Evolutionary conservation across 2,888 invertebrate species (phyloP), one percentile per base, ranked within the genome.

Genomic region (Dolichomitus sp.): DNA sequence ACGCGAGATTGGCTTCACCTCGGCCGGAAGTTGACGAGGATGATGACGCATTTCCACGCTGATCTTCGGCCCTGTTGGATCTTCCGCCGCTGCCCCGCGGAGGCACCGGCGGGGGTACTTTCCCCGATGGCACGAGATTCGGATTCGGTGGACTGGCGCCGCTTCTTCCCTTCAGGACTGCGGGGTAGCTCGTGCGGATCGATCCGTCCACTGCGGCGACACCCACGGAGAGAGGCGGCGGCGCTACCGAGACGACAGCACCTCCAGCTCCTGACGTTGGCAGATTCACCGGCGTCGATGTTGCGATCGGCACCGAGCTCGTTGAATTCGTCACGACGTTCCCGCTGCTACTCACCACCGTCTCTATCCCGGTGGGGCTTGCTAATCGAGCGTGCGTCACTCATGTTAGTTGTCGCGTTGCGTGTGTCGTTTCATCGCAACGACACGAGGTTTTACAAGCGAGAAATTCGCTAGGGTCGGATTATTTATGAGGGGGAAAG

Each of bases 71-170:
- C 42, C 76, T 80, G 27, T 70, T 81, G 17, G 75, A 82, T 84
- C 81, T 80, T 83, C 79, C 89, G 30, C 85, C 87, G 78, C 90
- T 90, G 78, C 97, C 97, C 89, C 98, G 95, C 4, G 98, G 98
- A 74, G 98, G 98, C 70, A 98, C 98, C 27, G 98, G 98, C 74
- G 98, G 98, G 54, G 98, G 98, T 52, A 98, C 96, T 94, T 97
- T 97, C 88, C 92, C 93, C 30, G 92, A 92, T 48, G 93, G 91
- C 30, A 93, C 90, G 76, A 96, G 95, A 94, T 97, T 97, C 72
- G 94, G 91, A 81, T 94, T 94, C 87, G 95, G 95, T 54, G 95
- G 95, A 86, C 93, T 93, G 79, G 92, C 94, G 73, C 89, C 87
- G 83, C 88, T 91, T 69, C 95, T 93, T 90, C 97, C 96, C 94